Base-by-base conservation (phyloP, 2,113 vertebrate genomes). In the Ochotona curzoniae region DNA sequence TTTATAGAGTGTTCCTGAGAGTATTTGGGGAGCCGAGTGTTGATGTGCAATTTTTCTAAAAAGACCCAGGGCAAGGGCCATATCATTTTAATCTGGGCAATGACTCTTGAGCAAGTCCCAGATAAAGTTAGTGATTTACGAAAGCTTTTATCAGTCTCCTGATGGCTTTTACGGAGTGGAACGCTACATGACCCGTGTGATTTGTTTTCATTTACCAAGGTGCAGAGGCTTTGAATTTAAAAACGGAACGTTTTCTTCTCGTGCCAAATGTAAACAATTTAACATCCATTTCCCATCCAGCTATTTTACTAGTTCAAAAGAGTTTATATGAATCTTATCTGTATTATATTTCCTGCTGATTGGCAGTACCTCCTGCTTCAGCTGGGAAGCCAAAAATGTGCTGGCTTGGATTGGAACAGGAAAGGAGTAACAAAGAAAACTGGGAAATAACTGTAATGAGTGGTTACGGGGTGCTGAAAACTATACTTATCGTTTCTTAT, bases 231-330 rank as follows among this genome's bases (percentile, higher is more conserved):
- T 98, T 98, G 97, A 97, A 97, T 98, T 97, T 98, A 95, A 98
- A 98, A 98, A 97, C 95, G 96, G 97, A 98, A 97, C 96, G 35
- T 98, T 98, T 98, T 98, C 96, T 98, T 98, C 98, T 96, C 0
- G 4, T 98, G 98, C 97, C 98, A 98, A 98, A 98, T 93, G 86
- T 98, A 98, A 98, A 98, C 97, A 98, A 98, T 97, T 98, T 98
- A 97, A 98, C 97, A 96, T 97, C 96, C 92, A 98, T 97, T 98
- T 98, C 96, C 97, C 88, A 97, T 98, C 97, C 97, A 98, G 92
- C 97, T 93, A 96, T 97, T 98, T 98, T 97, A 97, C 96, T 69
- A 98, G 97, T 98, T 98, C 98, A 98, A 98, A 98, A 98, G 97
- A 97, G 92, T 98, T 98, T 97, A 97, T 97, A 97, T 95, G 97